Percentiles rank a stretch among this genome's conserved stretches.
Evolutionary conservation across 2,113 vertebrate species (phyloP).

Genomic region (Serilophus lunatus): DNA sequence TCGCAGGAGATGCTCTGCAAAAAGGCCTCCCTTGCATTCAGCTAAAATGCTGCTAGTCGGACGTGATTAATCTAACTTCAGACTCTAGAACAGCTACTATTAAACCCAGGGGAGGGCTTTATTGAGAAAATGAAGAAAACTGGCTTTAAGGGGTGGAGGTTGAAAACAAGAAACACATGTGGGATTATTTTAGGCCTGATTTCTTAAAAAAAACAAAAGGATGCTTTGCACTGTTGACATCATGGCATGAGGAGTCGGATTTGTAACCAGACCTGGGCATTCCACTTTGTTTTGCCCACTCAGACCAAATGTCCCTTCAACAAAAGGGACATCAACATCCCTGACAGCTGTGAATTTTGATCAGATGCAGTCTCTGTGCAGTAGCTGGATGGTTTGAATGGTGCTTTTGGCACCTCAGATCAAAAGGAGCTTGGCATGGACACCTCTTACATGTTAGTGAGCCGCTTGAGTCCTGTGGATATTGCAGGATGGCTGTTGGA

Average conservation of each 20-base stretch:
- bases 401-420: background rate
- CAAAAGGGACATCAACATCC: background rate
- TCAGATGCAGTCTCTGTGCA: background rate
- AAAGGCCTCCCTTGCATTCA: background rate
- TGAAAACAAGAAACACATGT: background rate
- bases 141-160: background rate
- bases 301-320: background rate
- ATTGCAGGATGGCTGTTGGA: background rate
- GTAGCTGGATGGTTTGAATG: background rate
- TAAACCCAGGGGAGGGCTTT: conserved; percentile 27
- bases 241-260: background rate
- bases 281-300: background rate
- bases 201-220: background rate
- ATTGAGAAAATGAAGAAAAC: conserved; percentile 28
- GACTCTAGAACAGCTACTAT: background rate
- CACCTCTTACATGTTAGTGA: background rate
- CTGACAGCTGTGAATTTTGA: background rate
- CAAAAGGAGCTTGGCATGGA: background rate
- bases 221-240: fast-evolving
- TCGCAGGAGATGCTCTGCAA: background rate
- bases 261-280: background rate
- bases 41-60: conserved; percentile 30
- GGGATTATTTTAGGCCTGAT: background rate
- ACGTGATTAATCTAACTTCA: conserved; percentile 35
- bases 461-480: background rate